Evolutionary conservation across 2,888 invertebrate genomes (phyloP).

Genomic region (Hyposoter didymator): DNA sequence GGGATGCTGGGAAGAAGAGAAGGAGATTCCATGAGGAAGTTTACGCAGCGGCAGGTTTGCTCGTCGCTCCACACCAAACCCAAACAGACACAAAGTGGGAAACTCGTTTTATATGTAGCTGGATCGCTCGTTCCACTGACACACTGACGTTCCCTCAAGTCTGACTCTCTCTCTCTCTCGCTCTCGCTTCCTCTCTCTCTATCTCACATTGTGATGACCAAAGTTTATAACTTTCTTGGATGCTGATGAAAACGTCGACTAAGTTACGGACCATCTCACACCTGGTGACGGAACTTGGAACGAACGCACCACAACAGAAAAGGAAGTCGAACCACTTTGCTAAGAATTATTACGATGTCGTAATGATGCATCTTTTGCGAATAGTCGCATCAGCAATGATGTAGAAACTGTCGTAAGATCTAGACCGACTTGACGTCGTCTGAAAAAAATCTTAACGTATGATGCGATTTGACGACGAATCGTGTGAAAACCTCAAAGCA

Average conservation of each 20-base stretch:
- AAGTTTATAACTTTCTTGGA: conserved; percentile 61
- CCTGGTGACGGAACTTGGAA: not conserved
- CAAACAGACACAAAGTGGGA: conserved; percentile 53
- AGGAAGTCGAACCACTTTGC: not conserved
- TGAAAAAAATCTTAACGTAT: not conserved
- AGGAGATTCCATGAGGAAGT: conserved; percentile 54
- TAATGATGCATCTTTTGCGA: not conserved
- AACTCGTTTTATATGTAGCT: conserved; percentile 71
- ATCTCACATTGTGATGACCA: conserved; percentile 33
- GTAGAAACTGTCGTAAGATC: not conserved
- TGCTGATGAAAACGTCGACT: conserved; percentile 33
- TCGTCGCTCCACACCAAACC: conserved; percentile 31
- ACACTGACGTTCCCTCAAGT: conserved; percentile 71
- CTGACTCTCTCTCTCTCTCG: conserved; percentile 12
- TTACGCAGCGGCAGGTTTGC: conserved; percentile 55
- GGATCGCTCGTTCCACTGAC: conserved; percentile 74
- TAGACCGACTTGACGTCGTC: not conserved
- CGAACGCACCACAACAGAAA: not conserved
- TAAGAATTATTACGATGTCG: conserved; percentile 4
- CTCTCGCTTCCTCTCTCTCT: not conserved
- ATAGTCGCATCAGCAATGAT: not conserved
- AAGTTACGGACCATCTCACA: not conserved
- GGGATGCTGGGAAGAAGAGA: conserved; percentile 32
- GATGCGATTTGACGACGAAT: too few species aligned
- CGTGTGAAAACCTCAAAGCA: too few species aligned